These are phyloP conservation scores for Limnephilus marmoratus DNA, from an alignment of 2,888 invertebrate genomes.

Conservation along the genomic window DNA sequence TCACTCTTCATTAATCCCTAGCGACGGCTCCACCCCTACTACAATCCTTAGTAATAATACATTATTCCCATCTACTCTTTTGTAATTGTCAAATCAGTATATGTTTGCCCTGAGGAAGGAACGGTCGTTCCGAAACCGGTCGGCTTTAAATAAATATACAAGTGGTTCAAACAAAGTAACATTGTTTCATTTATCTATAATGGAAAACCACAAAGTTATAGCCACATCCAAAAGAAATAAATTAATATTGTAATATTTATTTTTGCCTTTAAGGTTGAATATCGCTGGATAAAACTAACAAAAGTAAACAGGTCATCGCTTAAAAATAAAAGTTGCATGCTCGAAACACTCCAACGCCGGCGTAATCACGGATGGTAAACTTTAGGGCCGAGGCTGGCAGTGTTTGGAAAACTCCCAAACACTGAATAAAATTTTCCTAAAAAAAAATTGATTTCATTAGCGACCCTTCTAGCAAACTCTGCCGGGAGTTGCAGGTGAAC, in stretches of 20 bases:
- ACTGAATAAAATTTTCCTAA: not conserved
- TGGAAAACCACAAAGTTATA: no score
- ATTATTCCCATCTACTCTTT: no score
- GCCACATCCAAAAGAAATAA: no score
- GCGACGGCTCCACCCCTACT: no score
- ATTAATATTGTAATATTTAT: not conserved
- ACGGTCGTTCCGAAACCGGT: no score
- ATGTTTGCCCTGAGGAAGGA: no score
- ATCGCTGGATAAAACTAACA: not conserved
- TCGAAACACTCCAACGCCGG: not conserved
- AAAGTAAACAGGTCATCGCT: not conserved
- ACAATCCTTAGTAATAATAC: no score
- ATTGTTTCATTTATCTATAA: no score
- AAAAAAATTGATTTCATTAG: not conserved
- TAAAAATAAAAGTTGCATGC: not conserved
- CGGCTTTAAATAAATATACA: no score
- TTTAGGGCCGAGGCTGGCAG: not conserved
- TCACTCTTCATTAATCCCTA: no score
- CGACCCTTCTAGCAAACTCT: not conserved
- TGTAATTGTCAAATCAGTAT: no score
- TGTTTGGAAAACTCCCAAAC: conserved; percentile 2
- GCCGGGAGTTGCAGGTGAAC: conserved; percentile 13
- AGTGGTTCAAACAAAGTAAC: no score
- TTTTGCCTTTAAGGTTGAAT: not conserved
- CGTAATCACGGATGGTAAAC: conserved; percentile 3